These are phyloP conservation scores for Aleiodes leptofemur DNA, from an alignment of 2,888 invertebrate genomes.

Conservation along the genomic window DNA sequence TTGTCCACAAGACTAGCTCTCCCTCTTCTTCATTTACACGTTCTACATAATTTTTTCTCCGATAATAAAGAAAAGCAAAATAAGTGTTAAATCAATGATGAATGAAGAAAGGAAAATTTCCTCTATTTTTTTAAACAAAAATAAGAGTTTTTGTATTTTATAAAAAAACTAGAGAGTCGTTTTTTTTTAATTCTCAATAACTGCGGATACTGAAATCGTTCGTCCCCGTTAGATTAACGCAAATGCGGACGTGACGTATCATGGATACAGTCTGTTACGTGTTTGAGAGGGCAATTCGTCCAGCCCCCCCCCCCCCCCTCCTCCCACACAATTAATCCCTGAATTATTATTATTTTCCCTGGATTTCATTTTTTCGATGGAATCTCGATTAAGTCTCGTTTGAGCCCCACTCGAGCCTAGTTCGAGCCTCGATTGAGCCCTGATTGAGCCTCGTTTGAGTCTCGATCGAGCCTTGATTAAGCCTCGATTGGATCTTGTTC, in stretches of 20 bases:
- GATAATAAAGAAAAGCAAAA: neutral
- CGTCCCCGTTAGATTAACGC: conserved; percentile 65
- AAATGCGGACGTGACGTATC: conserved; percentile 73
- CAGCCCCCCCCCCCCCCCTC: neutral
- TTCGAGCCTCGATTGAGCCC: too few relatives aligned
- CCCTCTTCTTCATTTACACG: neutral
- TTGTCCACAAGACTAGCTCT: conserved; percentile 4
- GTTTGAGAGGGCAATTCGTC: conserved; percentile 31
- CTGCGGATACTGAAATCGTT: conserved; percentile 37
- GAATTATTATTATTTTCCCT: neutral
- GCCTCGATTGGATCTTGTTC: too few relatives aligned
- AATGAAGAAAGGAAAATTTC: conserved; percentile 1
- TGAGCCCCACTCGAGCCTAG: too few relatives aligned
- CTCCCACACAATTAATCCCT: neutral
- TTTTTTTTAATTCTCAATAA: conserved; percentile 26
- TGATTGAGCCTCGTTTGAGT: too few relatives aligned
- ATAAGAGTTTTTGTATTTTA: too few relatives aligned
- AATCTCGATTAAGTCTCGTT: neutral
- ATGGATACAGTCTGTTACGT: conserved; percentile 43
- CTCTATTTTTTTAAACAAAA: neutral
- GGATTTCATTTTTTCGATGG: neutral
- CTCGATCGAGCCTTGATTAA: too few relatives aligned
- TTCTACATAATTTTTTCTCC: neutral
- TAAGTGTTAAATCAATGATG: neutral
- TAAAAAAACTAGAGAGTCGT: too few relatives aligned